These are phyloP conservation scores for Bombylius discolor DNA, from an alignment of 2,888 invertebrate species.

Conservation along the genomic window DNA sequence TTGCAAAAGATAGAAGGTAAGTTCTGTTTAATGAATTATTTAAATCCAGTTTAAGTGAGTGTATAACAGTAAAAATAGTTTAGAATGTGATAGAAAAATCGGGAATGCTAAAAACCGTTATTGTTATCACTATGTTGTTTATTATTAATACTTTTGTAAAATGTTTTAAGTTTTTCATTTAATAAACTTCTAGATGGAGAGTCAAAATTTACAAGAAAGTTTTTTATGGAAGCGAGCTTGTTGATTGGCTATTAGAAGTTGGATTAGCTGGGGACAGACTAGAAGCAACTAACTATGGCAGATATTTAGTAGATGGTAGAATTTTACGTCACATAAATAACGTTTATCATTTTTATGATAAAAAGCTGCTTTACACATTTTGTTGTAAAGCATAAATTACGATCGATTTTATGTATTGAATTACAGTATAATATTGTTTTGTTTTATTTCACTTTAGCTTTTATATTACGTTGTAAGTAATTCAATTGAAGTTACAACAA, in stretches of 20 bases:
- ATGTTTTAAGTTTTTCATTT: not conserved
- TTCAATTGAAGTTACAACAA: too few species aligned
- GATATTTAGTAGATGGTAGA: conserved; percentile 70
- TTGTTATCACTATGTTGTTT: too few species aligned
- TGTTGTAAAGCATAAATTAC: conserved; percentile 17
- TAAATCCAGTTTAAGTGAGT: too few species aligned
- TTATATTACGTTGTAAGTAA: too few species aligned
- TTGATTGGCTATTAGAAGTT: conserved; percentile 73
- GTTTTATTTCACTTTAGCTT: too few species aligned
- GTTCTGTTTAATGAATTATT: too few species aligned
- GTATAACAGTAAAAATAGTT: too few species aligned
- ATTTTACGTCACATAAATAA: conserved; percentile 72
- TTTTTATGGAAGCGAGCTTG: conserved; percentile 72
- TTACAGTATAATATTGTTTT: too few species aligned
- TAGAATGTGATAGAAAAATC: too few species aligned
- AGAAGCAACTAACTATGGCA: conserved; percentile 71
- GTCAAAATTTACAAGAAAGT: conserved; percentile 64
- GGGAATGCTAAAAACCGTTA: too few species aligned
- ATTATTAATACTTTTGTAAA: conserved; percentile 4
- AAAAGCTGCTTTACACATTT: conserved; percentile 69
- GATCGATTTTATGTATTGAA: not conserved
- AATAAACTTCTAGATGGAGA: conserved; percentile 49
- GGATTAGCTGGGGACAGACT: conserved; percentile 65
- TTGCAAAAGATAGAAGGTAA: conserved; percentile 54
- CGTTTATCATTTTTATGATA: conserved; percentile 75